phyloP scores from a whole-genome alignment of 2,797 vertebrate genomes.

The Fistularia commersonii region DNA sequence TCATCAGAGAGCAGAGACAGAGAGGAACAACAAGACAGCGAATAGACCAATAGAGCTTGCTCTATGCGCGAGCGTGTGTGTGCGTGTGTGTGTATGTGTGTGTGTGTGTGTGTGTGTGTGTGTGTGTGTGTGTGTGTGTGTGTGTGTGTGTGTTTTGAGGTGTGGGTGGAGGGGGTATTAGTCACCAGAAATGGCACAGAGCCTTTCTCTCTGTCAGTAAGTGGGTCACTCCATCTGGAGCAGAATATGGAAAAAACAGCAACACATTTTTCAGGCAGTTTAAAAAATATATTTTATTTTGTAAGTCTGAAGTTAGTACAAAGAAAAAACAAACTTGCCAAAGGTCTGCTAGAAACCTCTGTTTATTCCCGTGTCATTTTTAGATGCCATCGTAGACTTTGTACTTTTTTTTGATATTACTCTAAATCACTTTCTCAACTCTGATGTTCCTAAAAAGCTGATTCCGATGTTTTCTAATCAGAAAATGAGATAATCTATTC shows the following conservation, averaged over 20 bases:
- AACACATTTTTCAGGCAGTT: slow-evolving; percentile 43
- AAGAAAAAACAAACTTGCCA: slow-evolving; percentile 2
- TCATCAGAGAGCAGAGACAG: slow-evolving; percentile 38
- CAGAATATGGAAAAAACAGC: slow-evolving; percentile 62
- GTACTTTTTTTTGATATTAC: no score
- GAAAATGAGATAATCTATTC: no score
- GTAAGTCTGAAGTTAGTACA: slow-evolving; percentile 9
- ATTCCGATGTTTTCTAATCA: no score
- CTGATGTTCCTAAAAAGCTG: no score
- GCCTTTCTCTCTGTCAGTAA: slow-evolving; percentile 46
- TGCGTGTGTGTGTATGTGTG: neutral
- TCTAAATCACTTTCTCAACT: no score
- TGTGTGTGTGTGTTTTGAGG: slow-evolving; percentile 36
- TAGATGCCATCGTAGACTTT: no score
- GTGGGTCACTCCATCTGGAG: slow-evolving; percentile 66
- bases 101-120: slow-evolving; percentile 10
- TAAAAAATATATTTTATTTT: slow-evolving; percentile 2
- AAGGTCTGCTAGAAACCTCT: no score
- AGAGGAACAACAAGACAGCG: slow-evolving; percentile 34
- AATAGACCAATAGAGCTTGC: slow-evolving; percentile 6
- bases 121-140: slow-evolving; percentile 27
- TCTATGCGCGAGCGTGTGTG: slow-evolving; percentile 7
- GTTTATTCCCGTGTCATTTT: no score
- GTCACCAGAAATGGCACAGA: slow-evolving; percentile 65
- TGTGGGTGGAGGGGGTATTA: slow-evolving; percentile 70